Base-by-base conservation (phyloP, 64 coral and sea anemone species). In the Pachyseris speciosa region DNA sequence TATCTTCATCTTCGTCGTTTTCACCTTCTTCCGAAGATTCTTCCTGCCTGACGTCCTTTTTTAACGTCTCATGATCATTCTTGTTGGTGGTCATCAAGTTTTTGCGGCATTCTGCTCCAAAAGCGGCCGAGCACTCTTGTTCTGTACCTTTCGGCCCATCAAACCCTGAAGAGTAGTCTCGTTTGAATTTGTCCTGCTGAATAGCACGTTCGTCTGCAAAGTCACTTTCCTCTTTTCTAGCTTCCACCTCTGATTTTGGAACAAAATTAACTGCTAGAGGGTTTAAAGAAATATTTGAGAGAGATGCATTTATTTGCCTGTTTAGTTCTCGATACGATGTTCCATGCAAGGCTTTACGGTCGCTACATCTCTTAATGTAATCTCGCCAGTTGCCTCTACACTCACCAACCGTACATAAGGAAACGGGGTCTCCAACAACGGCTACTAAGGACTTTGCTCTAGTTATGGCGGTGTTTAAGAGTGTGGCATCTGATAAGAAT, bases 401-500 rank as follows among this genome's bases (percentile, higher is more conserved):
- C 10, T 80, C 72, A 30, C 94, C 94, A 29, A 86, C 38, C 17
- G 88, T 95, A 28, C 88, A 95, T 5, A 95, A 55, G 33, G 94
- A 85, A 30, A 95, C 34, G 2, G 94, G 88, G 5, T 95, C 88
- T 39, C 94, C 94, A 48, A 95, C 83, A 50, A 95, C 88, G 7
- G 63, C 88, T 51, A 95, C 63, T 3, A 95, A n/a, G 4, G 88
- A 95, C 49, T 68, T 91, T 40, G 94, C 94, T 66, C 94, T 70
- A 20, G 94, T 95, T 59, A 95, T 69, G 1, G 94, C 94, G 0
- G 94, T 95, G 49, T 90, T 91, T 4, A 95, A 29, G 13, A 95
- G 81, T n/a, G 91, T 95, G 5, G 88, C 70, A 41, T 95, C 94
- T 20, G 94, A 95, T 27, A 95, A 67, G 66, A 95, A 95, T 51